Evolutionary conservation across 2,888 invertebrate species (phyloP).

Genomic region (Scotopteryx bipunctaria): DNA sequence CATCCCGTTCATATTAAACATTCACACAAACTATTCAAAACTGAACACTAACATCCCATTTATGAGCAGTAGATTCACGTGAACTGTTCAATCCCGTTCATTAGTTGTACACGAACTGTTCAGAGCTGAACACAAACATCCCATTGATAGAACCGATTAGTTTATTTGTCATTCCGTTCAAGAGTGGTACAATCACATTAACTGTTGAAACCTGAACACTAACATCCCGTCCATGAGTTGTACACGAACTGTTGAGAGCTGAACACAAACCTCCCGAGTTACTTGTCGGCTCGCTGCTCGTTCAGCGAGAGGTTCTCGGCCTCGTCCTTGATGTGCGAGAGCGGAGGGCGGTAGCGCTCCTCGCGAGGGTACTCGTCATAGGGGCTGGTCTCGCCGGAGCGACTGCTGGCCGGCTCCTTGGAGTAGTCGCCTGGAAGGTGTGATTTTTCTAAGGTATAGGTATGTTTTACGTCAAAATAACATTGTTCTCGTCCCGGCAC

Average conservation of each 20-base stretch:
- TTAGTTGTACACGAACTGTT: slow-evolving; percentile 1
- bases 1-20: background rate
- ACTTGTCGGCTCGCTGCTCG: slow-evolving; percentile 79
- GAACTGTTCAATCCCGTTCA: background rate
- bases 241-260: background rate
- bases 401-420: slow-evolving; percentile 72
- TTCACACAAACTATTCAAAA: slow-evolving; percentile 1
- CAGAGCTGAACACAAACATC: background rate
- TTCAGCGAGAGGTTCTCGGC: slow-evolving; percentile 80
- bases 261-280: slow-evolving; percentile 25
- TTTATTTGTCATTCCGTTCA: too few species aligned
- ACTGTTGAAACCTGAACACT: background rate
- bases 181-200: background rate
- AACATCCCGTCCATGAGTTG: too few species aligned
- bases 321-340: slow-evolving; percentile 77
- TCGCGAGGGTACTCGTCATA: slow-evolving; percentile 72
- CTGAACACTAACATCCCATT: background rate
- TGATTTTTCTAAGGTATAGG: too few species aligned
- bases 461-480: too few species aligned
- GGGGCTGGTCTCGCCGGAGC: slow-evolving; percentile 73
- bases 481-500: too few species aligned
- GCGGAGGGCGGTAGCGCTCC: slow-evolving; percentile 70
- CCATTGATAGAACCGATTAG: too few species aligned
- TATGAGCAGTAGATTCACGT: background rate
- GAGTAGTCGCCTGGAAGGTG: slow-evolving; percentile 59